Conservation (phyloP, 2,888 invertebrate genomes). For the Drosophila borealis region DNA sequence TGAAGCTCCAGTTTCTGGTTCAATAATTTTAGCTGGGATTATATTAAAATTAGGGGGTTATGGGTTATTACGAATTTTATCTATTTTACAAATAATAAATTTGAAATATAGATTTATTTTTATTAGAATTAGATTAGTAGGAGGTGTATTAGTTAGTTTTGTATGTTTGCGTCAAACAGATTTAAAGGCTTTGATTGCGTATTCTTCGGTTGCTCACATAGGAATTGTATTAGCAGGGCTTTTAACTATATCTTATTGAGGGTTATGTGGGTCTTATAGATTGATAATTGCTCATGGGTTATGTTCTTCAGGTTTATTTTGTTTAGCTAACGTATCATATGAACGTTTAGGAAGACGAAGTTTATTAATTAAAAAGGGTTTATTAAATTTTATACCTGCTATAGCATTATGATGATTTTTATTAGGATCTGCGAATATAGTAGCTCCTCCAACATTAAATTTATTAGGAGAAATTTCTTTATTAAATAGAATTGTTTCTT, state of each 20-base stretch:
- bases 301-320: conserved; percentile 89
- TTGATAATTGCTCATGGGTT: conserved; percentile 89
- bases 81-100: conserved; percentile 85
- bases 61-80: conserved; percentile 87
- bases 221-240: conserved; percentile 87
- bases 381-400: conserved; percentile 80
- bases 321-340: conserved; percentile 88
- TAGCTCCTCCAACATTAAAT: conserved; percentile 89
- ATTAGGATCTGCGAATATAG: conserved; percentile 88
- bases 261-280: conserved; percentile 86
- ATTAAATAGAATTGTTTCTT: conserved; percentile 87
- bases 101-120: conserved; percentile 83
- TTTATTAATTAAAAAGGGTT: conserved; percentile 87
- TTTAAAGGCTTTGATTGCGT: not conserved
- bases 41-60: conserved; percentile 90
- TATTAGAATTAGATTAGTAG: conserved; percentile 86
- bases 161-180: not conserved
- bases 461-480: conserved; percentile 89
- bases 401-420: conserved; percentile 85
- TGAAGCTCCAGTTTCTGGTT: conserved; percentile 88
- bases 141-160: conserved; percentile 84
- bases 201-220: conserved; percentile 87
- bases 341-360: conserved; percentile 87
- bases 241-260: conserved; percentile 87
- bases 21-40: conserved; percentile 90